A percentile compares a stretch with the other conserved stretches of the same genome.
Evolutionary conservation across 92 coral and sea anemone genomes (phyloP).

Genomic region (Epizoanthus scotinus): DNA sequence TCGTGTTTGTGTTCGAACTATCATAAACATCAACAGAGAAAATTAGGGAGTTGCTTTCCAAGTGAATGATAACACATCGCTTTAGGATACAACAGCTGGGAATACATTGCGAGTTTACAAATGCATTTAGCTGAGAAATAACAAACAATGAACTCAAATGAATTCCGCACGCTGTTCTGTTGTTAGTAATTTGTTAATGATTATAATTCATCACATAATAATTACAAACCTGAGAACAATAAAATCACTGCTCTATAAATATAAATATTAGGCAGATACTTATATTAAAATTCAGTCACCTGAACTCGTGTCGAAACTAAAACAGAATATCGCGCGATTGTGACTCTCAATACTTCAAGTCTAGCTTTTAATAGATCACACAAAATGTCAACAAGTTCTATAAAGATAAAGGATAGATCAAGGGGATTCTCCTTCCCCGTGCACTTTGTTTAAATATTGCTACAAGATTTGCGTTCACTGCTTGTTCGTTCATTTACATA

Average conservation of each 20-base stretch:
- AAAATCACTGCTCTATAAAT: no score
- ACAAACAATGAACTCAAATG: background rate
- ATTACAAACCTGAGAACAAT: background rate
- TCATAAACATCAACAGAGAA: constrained; percentile 13
- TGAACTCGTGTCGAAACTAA: background rate
- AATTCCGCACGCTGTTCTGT: constrained; percentile 4
- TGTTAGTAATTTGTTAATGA: no score
- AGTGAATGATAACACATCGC: constrained; percentile 15
- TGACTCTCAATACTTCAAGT: no score
- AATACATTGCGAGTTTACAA: background rate
- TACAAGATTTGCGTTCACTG: no score
- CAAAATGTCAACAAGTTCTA: constrained; percentile 11
- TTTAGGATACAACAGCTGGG: constrained; percentile 8
- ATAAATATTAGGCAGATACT: background rate
- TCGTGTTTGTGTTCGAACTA: background rate
- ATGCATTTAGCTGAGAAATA: background rate
- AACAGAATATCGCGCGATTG: background rate
- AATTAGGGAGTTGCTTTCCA: constrained; percentile 22
- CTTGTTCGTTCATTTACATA: background rate
- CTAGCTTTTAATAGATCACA: background rate
- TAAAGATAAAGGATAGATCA: background rate
- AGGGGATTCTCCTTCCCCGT: background rate
- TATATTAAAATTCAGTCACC: background rate
- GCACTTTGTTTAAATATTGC: background rate
- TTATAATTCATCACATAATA: background rate